Evolutionary conservation across 2,888 invertebrate genomes (phyloP).

Genomic region (Apotomis turbidana): DNA sequence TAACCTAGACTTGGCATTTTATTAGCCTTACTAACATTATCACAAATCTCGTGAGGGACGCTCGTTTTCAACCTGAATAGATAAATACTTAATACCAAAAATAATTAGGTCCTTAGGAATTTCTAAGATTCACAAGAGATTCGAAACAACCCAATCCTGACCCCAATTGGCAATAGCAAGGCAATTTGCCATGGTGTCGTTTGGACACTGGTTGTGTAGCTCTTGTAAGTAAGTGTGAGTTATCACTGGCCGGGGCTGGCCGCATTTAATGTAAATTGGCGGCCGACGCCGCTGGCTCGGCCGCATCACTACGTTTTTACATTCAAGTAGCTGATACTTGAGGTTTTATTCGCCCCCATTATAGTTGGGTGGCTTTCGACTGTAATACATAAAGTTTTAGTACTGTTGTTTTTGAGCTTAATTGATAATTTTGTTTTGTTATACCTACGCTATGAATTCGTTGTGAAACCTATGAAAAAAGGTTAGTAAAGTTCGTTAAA

Average conservation of each 20-base stretch:
- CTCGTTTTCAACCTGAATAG: too few species aligned
- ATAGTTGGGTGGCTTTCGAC: slow-evolving; percentile 68
- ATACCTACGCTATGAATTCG: slow-evolving; percentile 4
- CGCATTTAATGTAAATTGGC: slow-evolving; percentile 82
- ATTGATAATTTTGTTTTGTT: slow-evolving; percentile 64
- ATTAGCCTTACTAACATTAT: too few species aligned
- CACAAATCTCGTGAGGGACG: too few species aligned
- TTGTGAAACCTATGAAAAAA: background rate
- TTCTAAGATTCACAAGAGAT: slow-evolving; percentile 6
- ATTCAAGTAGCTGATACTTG: slow-evolving; percentile 77
- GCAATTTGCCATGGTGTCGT: slow-evolving; percentile 42
- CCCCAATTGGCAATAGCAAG: slow-evolving; percentile 36
- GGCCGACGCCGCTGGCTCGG: slow-evolving; percentile 61
- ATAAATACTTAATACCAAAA: too few species aligned
- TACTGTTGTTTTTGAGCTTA: slow-evolving; percentile 68
- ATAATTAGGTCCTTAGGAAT: too few species aligned
- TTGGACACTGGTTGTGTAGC: slow-evolving; percentile 58
- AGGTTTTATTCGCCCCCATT: slow-evolving; percentile 71
- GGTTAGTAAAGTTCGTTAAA: background rate
- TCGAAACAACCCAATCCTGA: slow-evolving; percentile 30
- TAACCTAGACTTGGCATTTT: too few species aligned
- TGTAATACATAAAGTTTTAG: slow-evolving; percentile 59
- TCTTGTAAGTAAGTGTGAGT: slow-evolving; percentile 63
- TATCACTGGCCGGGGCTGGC: slow-evolving; percentile 72
- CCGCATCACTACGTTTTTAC: slow-evolving; percentile 75